Conservation (phyloP, 2,888 invertebrate species). For the Ptilodon capucinus region DNA sequence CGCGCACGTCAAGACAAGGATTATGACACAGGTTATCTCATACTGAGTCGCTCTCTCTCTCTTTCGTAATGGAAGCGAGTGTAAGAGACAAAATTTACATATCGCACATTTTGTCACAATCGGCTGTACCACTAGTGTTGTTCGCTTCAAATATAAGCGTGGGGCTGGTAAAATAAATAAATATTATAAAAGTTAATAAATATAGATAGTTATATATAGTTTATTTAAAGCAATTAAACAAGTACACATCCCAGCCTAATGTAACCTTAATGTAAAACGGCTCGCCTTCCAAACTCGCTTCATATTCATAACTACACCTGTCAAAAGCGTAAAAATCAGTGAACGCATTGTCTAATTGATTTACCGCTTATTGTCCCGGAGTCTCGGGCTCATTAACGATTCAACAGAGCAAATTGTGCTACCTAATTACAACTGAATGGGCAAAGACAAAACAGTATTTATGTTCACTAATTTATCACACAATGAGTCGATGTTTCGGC, state of each 20-base stretch:
- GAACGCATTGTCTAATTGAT: slow-evolving; percentile 67
- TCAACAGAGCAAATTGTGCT: slow-evolving; percentile 80
- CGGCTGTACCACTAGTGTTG: too few relatives aligned
- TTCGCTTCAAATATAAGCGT: too few relatives aligned
- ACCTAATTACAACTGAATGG: slow-evolving; percentile 78
- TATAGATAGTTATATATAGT: background rate
- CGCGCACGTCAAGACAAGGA: too few relatives aligned
- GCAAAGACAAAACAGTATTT: slow-evolving; percentile 78
- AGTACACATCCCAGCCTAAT: slow-evolving; percentile 20
- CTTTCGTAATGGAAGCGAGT: too few relatives aligned
- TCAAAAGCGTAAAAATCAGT: slow-evolving; percentile 51
- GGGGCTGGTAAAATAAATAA: too few relatives aligned
- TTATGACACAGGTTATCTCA: too few relatives aligned
- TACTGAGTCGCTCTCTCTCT: too few relatives aligned
- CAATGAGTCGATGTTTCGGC: slow-evolving; percentile 75
- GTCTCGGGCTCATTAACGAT: slow-evolving; percentile 70
- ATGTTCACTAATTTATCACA: slow-evolving; percentile 79
- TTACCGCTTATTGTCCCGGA: slow-evolving; percentile 67
- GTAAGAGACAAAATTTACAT: too few relatives aligned
- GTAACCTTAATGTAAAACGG: slow-evolving; percentile 18
- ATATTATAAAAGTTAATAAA: too few relatives aligned
- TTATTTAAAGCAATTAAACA: slow-evolving; percentile 22
- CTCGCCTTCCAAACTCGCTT: slow-evolving; percentile 30
- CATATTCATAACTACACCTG: slow-evolving; percentile 45
- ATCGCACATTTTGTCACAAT: too few relatives aligned